Conservation (phyloP, 2,888 invertebrate genomes). For the Eumacrocentrus americanus region DNA sequence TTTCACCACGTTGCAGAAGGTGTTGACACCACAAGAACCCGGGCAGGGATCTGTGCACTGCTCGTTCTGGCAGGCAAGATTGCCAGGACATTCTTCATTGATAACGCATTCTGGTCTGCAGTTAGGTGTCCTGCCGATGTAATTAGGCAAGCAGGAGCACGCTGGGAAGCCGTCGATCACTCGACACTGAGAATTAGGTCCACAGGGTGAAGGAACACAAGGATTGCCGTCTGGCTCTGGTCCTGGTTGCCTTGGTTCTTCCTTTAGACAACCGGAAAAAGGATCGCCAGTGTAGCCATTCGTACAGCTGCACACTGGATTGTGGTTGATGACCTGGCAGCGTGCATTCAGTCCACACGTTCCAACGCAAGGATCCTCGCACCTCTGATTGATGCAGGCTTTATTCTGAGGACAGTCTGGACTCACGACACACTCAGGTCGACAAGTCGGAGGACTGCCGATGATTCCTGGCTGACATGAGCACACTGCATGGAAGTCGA, state of each 20-base stretch:
- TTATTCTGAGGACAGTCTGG: slow-evolving; percentile 81
- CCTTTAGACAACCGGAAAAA: slow-evolving; percentile 73
- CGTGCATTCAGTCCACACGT: slow-evolving; percentile 83
- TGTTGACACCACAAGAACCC: slow-evolving; percentile 81
- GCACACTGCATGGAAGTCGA: slow-evolving; percentile 78
- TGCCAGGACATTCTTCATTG: slow-evolving; percentile 83
- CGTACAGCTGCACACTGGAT: slow-evolving; percentile 83
- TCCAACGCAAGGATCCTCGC: slow-evolving; percentile 81
- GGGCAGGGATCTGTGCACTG: slow-evolving; percentile 84
- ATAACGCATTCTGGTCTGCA: slow-evolving; percentile 86
- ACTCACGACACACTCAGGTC: slow-evolving; percentile 83
- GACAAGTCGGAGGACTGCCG: slow-evolving; percentile 79
- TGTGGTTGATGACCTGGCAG: slow-evolving; percentile 84
- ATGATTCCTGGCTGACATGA: slow-evolving; percentile 79
- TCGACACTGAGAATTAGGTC: slow-evolving; percentile 82
- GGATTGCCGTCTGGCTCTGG: slow-evolving; percentile 71
- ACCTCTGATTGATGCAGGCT: slow-evolving; percentile 81
- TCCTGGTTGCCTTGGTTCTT: slow-evolving; percentile 58
- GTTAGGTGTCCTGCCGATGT: slow-evolving; percentile 82
- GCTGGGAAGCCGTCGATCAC: slow-evolving; percentile 77
- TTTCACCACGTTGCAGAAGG: slow-evolving; percentile 80
- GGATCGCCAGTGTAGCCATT: slow-evolving; percentile 81
- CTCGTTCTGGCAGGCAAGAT: slow-evolving; percentile 82
- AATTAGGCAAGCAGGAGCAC: slow-evolving; percentile 80
- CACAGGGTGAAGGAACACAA: slow-evolving; percentile 84